A percentile compares a stretch with the other conserved stretches of the same genome.
These are phyloP conservation scores for Pyxicephalus adspersus DNA, from an alignment of 2,113 vertebrate genomes.

Conservation along the genomic window DNA sequence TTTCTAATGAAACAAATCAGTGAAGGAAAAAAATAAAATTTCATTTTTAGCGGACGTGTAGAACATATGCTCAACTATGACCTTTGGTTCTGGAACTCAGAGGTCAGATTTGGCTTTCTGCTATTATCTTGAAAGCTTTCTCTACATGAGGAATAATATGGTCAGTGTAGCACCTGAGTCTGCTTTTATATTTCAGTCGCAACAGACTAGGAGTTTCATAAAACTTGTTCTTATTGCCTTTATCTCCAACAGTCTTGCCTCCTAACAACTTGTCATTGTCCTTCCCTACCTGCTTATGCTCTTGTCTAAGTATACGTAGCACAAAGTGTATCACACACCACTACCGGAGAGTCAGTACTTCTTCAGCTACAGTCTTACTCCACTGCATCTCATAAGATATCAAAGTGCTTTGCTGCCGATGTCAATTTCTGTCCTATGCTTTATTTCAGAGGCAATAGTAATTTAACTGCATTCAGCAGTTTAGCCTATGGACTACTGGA, in stretches of 20 bases:
- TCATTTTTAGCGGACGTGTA: not conserved
- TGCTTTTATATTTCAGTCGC: slow-evolving; percentile 67
- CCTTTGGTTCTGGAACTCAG: slow-evolving; percentile 65
- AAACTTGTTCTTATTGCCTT: slow-evolving; percentile 81
- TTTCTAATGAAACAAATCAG: slow-evolving; percentile 1
- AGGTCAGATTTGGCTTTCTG: slow-evolving; percentile 73
- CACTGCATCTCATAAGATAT: slow-evolving; percentile 64
- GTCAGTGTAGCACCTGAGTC: slow-evolving; percentile 85
- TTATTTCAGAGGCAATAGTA: slow-evolving; percentile 64
- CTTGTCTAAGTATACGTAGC: slow-evolving; percentile 64
- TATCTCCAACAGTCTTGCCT: slow-evolving; percentile 70
- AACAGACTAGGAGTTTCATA: slow-evolving; percentile 72
- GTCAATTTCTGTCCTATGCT: slow-evolving; percentile 48
- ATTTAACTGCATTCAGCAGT: slow-evolving; percentile 59
- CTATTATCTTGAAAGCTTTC: slow-evolving; percentile 68
- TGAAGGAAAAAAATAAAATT: slow-evolving; percentile 4
- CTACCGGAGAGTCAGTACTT: slow-evolving; percentile 63
- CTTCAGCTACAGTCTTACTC: slow-evolving; percentile 64
- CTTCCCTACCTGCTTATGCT: slow-evolving; percentile 62
- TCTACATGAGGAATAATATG: slow-evolving; percentile 73
- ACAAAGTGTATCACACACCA: slow-evolving; percentile 63
- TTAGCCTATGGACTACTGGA: slow-evolving; percentile 58
- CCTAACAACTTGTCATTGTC: slow-evolving; percentile 63
- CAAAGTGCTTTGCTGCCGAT: slow-evolving; percentile 74
- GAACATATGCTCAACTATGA: slow-evolving; percentile 64